Evolutionary conservation across 2,888 invertebrate genomes (phyloP), one percentile per base, ranked within the genome.

Genomic region (Drosophila testacea): DNA sequence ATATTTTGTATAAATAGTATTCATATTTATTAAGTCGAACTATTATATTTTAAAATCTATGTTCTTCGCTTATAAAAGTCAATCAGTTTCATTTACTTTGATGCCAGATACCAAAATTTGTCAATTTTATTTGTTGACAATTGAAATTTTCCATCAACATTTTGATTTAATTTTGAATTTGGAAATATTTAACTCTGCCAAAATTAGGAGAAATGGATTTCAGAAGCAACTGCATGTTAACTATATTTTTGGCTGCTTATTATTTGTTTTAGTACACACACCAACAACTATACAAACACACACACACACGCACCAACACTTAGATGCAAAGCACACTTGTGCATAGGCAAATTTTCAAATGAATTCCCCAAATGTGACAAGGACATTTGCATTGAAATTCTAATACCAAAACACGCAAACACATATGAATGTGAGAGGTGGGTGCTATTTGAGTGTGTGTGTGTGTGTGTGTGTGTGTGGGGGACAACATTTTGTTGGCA

Each of bases 351-450:
- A 73, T 79, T 81, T 79, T 79, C 83, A 81, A 86, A 88, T 88
- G 85, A 85, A 81, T 88, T 85, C 73, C 78, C 83, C 73, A 85
- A 87, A 84, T 87, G 83, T 82, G 88, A 87, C 83, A 83, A 83
- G 83, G 85, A 83, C 85, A 86, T 88, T 85, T 86, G 83, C 86
- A 86, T 81, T 76, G 83, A 85, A 85, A 84, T 82, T 66, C 79
- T 69, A 83, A 83, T 77, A 70, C 87, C 71, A 70, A 73, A 82
- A 61, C 68, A 69, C 73, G 56, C 66, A 72, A 69, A 60, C 56
- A 66, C 52, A 38, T 46, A 61, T 52, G 62, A 39, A 11, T 41
- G 42, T 47, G 38, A 13, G 28, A 51, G 27, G 22, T 13, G 32
- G 32, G 22, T 13, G 22, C 4, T 4, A 10, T 34, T 6, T 41